Conservation (phyloP, 2,113 vertebrate genomes). For the Neotragus moschatus region DNA sequence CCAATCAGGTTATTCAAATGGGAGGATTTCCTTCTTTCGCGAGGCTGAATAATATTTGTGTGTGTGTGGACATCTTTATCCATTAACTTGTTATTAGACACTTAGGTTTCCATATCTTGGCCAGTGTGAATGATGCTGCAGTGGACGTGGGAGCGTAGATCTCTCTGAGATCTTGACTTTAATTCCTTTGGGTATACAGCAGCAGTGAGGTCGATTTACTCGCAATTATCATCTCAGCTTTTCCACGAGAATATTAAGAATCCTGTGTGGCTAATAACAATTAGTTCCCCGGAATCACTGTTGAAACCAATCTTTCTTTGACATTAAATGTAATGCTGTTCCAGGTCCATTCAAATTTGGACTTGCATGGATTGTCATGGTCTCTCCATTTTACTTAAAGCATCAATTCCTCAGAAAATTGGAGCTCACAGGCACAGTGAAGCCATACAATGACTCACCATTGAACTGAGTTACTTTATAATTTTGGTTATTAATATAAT, state of each 20-base stretch:
- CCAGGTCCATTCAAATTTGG: background rate
- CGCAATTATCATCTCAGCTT: background rate
- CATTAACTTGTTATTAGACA: accelerated
- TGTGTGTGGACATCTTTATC: background rate
- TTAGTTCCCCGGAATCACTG: background rate
- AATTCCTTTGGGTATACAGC: background rate
- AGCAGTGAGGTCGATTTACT: background rate
- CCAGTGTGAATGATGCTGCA: background rate
- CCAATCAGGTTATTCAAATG: background rate
- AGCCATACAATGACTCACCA: background rate
- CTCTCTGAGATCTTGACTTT: background rate
- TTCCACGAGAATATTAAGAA: background rate
- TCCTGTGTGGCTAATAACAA: background rate
- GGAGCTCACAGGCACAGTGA: background rate
- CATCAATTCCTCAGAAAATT: background rate
- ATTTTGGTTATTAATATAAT: background rate
- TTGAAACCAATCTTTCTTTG: background rate
- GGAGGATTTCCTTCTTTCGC: background rate
- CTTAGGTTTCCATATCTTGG: background rate
- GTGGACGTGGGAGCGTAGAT: background rate
- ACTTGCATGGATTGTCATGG: accelerated
- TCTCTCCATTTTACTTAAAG: background rate
- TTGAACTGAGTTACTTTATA: background rate
- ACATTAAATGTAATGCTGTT: background rate
- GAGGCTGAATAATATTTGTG: background rate